These are phyloP conservation scores for Agrenia bidenticulata DNA, from an alignment of 2,888 invertebrate genomes.

Conservation along the genomic window DNA sequence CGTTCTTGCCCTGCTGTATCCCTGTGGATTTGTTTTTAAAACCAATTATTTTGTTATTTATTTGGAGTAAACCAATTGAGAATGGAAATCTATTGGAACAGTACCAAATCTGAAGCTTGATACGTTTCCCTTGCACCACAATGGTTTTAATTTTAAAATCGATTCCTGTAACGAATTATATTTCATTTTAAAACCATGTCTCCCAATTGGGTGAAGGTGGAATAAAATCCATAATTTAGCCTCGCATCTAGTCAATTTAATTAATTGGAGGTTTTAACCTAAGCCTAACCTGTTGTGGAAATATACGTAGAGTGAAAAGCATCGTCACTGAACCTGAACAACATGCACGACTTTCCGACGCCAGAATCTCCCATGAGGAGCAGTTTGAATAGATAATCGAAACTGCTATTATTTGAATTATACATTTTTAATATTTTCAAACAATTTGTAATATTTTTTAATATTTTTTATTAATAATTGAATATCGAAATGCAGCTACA, in stretches of 20 bases:
- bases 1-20: constrained; percentile 45
- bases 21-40: no score
- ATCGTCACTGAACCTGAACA: constrained; percentile 14
- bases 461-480: no score
- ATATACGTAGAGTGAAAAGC: constrained; percentile 5
- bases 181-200: no score
- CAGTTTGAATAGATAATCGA: constrained; percentile 11
- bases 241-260: no score
- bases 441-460: no score
- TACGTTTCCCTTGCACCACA: constrained; percentile 29
- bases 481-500: no score
- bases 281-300: constrained; percentile 10
- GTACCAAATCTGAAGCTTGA: constrained; percentile 44
- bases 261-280: no score
- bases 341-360: constrained; percentile 6
- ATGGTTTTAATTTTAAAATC: constrained; percentile 44
- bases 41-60: no score
- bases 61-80: no score
- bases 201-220: no score
- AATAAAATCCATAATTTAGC: no score
- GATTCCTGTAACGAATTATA: constrained; percentile 33
- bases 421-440: no score
- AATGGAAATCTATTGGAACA: neutral
- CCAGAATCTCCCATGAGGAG: constrained; percentile 9
- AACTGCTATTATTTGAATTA: neutral